These are phyloP conservation scores for Epinotia demarniana DNA, from an alignment of 2,888 invertebrate species.

Conservation along the genomic window DNA sequence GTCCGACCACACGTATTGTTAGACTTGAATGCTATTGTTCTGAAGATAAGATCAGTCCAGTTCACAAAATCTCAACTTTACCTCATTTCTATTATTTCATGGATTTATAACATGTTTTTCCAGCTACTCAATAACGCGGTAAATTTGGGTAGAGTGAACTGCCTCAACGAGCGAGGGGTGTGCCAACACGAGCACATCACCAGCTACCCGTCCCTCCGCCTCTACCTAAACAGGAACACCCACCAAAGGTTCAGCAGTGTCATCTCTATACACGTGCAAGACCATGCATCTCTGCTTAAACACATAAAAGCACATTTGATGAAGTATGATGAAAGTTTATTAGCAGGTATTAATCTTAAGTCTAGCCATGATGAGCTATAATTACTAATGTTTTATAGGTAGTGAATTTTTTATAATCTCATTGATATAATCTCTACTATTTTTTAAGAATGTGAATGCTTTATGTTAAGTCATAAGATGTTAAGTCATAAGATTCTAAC, in stretches of 20 bases:
- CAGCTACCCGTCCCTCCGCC: constrained; percentile 71
- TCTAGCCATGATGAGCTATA: constrained; percentile 73
- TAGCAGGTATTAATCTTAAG: constrained; percentile 56
- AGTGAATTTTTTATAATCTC: constrained; percentile 25
- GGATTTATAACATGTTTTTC: background rate
- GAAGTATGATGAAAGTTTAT: constrained; percentile 59
- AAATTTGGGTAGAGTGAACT: constrained; percentile 76
- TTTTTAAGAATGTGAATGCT: background rate
- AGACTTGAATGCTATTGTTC: too few species aligned
- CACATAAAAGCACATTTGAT: constrained; percentile 64
- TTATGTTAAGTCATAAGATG: background rate
- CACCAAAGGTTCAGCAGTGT: constrained; percentile 62
- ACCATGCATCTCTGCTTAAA: constrained; percentile 58
- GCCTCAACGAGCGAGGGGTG: constrained; percentile 69
- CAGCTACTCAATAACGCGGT: constrained; percentile 71
- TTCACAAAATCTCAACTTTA: too few species aligned
- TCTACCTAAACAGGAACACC: constrained; percentile 65
- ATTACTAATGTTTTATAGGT: constrained; percentile 6
- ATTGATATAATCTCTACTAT: constrained; percentile 9
- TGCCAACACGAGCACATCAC: constrained; percentile 75
- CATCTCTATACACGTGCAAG: constrained; percentile 60
- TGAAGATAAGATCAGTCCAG: too few species aligned
- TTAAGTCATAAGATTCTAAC: background rate
- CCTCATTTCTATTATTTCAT: background rate
- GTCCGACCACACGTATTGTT: too few species aligned